Evolutionary conservation across 2,113 vertebrate species (phyloP), one percentile per base, ranked within the genome.

Genomic region (Macroglossus sobrinus): DNA sequence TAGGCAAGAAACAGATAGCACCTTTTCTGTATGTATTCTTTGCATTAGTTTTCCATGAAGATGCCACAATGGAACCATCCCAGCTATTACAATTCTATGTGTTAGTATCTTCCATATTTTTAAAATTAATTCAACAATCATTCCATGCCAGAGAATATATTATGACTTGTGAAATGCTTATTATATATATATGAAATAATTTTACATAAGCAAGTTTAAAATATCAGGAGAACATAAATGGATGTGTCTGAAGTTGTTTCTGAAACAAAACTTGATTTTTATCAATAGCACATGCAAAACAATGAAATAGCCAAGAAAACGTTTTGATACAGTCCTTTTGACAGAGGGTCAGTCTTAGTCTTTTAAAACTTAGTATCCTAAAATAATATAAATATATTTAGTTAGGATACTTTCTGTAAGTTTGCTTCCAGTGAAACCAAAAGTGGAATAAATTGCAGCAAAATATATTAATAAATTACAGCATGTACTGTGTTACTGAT

Each of bases 131-230:
- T 97, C 96, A 96, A 93, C 69, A 92, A 78, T 89, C 89, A 96
- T 92, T 95, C 81, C 89, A 93, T 22, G 80, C 78, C 76, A 96
- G 64, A 92, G 66, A 76, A 94, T 59, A 91, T 84, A 95, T 91
- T 59, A 72, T 91, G 79, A 94, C 78, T 96, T 97, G 71, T 85
- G 69, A 95, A 97, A 96, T 94, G 64, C 84, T n/a, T n/a, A n/a
- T n/a, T 18, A 66, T 7, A 45, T 45, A 45, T 45, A 45, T 45
- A 45, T 45, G 47, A 50, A 50, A 50, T 50, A 50, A 50, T 97
- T 97, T 97, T 97, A 96, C 81, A 92, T 96, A 97, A 96, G 81
- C 88, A 95, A 92, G 88, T 97, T 97, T 97, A 95, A 97, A 97
- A 97, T 96, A 61, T 93, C 94, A 96, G 40, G 94, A 97, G 94